Evolutionary conservation across 2,113 vertebrate genomes (phyloP).

Genomic region (Mesoclemmys tuberculata): DNA sequence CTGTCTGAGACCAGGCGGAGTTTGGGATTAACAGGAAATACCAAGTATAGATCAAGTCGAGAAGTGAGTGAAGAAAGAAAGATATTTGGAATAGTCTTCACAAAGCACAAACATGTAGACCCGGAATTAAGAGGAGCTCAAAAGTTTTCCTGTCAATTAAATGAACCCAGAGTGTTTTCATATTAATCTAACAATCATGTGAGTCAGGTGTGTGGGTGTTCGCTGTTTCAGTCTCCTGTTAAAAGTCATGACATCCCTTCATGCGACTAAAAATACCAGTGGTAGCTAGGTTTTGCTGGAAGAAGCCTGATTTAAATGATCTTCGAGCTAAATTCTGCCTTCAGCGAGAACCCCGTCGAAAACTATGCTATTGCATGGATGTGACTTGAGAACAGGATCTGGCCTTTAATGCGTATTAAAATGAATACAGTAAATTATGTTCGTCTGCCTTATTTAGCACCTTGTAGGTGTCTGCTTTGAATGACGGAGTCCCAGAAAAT

Average conservation of each 20-base stretch:
- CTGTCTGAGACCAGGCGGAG: neutral
- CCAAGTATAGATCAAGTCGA: neutral
- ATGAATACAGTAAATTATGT: slow-evolving; percentile 7
- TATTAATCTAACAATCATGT: neutral
- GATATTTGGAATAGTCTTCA: neutral
- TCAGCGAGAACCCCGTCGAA: neutral
- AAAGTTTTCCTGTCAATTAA: slow-evolving; percentile 48
- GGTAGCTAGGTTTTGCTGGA: neutral
- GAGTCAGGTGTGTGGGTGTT: slow-evolving; percentile 1
- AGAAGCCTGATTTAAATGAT: neutral
- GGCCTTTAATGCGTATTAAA: neutral
- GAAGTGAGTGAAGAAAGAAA: too few species aligned
- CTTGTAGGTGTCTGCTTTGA: neutral
- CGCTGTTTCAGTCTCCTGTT: neutral
- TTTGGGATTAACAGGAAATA: neutral
- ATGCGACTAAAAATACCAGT: neutral
- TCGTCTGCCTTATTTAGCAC: slow-evolving; percentile 13
- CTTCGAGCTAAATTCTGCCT: neutral
- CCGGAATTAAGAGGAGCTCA: neutral
- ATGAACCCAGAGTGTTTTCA: neutral
- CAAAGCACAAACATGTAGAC: neutral
- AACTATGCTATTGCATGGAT: neutral
- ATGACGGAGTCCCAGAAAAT: neutral
- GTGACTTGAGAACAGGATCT: neutral
- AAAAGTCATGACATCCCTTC: neutral